Evolutionary conservation across 2,888 invertebrate species (phyloP).

Genomic region (Lasioglossum pauxillum): DNA sequence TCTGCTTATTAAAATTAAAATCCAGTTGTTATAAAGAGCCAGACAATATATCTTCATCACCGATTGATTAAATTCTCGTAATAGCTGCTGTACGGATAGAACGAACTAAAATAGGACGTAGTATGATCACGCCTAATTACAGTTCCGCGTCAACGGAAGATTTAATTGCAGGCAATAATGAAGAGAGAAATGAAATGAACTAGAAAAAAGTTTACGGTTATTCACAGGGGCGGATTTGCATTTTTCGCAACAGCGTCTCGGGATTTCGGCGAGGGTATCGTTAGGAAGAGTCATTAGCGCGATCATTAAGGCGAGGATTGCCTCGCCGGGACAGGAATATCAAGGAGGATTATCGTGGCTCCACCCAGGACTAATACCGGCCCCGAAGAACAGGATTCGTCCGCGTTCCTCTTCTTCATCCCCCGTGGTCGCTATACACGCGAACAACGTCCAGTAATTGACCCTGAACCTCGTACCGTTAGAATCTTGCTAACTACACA

Average conservation of each 20-base stretch:
- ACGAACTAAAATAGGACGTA: no score
- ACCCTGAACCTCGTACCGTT: conserved; percentile 66
- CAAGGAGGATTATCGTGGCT: conserved; percentile 33
- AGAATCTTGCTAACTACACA: conserved; percentile 54
- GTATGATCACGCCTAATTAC: neutral
- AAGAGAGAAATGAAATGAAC: neutral
- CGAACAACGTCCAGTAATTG: conserved; percentile 61
- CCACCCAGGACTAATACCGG: conserved; percentile 37
- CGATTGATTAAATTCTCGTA: no score
- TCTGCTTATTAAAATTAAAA: no score
- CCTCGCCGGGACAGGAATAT: conserved; percentile 23
- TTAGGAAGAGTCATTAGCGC: conserved; percentile 34
- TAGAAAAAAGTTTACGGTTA: neutral
- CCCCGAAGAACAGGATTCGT: conserved; percentile 26
- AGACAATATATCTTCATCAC: no score
- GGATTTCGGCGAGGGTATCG: conserved; percentile 28
- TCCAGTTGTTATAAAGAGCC: no score
- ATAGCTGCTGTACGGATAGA: no score
- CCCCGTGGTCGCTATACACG: conserved; percentile 32
- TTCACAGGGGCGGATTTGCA: neutral
- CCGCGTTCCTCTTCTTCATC: conserved; percentile 34
- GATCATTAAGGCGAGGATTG: conserved; percentile 38
- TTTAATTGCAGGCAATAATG: neutral
- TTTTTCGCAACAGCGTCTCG: neutral
- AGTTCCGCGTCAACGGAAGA: neutral